A percentile compares a stretch with the other conserved stretches of the same genome.
These are phyloP conservation scores for Plutella xylostella DNA, from an alignment of 2,888 invertebrate species.

Conservation along the genomic window DNA sequence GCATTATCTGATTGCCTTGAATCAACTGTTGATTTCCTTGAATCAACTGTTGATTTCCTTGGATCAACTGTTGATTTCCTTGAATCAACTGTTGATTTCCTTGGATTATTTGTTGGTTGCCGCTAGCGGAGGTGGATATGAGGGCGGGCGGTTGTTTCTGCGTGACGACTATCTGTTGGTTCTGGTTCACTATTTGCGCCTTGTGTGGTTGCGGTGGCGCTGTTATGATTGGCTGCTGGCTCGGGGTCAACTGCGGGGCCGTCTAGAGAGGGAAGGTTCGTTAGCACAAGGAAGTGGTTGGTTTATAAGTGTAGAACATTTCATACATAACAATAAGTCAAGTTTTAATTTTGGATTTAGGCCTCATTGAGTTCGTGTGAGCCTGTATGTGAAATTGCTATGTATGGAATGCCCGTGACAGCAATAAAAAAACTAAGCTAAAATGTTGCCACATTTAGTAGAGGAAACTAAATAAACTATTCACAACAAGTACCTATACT, in stretches of 20 bases:
- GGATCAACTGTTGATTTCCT: conserved; percentile 23
- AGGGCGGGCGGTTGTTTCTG: conserved; percentile 54
- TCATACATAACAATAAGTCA: too few species aligned
- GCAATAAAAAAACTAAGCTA: too few species aligned
- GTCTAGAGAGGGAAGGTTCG: conserved; percentile 37
- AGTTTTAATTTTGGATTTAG: too few species aligned
- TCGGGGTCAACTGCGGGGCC: conserved; percentile 52
- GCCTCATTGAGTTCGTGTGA: too few species aligned
- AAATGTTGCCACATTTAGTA: too few species aligned
- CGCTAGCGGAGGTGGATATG: conserved; percentile 35
- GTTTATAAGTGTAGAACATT: too few species aligned
- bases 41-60: conserved; percentile 24
- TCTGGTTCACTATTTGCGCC: conserved; percentile 54
- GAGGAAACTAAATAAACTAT: too few species aligned
- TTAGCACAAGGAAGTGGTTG: too few species aligned
- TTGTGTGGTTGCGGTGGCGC: conserved; percentile 67
- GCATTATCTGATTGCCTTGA: conserved; percentile 27
- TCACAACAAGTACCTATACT: too few species aligned
- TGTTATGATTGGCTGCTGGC: conserved; percentile 61
- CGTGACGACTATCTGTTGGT: conserved; percentile 54
- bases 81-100: conserved; percentile 35
- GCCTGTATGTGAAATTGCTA: not conserved
- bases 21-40: conserved; percentile 35
- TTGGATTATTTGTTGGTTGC: conserved; percentile 26
- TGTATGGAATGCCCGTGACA: conserved; percentile 8